Conservation (phyloP, 2,113 vertebrate species). For the Chinchilla lanigera region DNA sequence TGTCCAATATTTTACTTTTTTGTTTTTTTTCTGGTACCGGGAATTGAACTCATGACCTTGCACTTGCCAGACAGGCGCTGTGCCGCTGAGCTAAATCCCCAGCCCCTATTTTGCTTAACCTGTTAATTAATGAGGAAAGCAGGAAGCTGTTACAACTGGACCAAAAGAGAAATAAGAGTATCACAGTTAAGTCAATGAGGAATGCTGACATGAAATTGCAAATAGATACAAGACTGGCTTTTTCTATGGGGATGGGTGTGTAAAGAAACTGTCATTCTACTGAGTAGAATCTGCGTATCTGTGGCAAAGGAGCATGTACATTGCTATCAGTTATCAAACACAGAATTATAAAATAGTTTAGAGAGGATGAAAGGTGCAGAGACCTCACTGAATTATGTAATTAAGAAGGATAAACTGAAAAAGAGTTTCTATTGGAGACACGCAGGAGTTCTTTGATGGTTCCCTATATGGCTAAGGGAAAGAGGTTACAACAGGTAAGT, state of each 20-base stretch:
- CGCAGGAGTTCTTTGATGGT: background rate
- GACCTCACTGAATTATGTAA: background rate
- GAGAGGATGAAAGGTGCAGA: background rate
- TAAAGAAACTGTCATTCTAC: background rate
- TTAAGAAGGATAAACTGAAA: background rate
- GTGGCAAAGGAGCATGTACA: background rate
- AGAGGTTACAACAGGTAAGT: background rate
- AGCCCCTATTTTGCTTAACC: background rate
- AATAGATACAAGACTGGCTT: background rate
- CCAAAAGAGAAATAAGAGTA: background rate
- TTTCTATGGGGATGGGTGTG: background rate
- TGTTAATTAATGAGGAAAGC: background rate
- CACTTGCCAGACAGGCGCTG: no score
- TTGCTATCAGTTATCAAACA: background rate
- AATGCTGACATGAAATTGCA: background rate
- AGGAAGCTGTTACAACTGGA: background rate
- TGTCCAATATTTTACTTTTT: background rate
- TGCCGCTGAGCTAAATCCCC: no score
- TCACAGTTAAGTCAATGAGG: background rate
- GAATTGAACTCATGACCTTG: no score
- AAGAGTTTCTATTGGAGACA: background rate
- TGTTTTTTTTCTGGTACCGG: no score
- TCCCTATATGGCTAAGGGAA: background rate
- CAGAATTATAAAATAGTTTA: background rate
- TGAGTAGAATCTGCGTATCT: background rate